Base-by-base conservation (phyloP, 2,888 invertebrate species). In the Pinctada fucata region DNA sequence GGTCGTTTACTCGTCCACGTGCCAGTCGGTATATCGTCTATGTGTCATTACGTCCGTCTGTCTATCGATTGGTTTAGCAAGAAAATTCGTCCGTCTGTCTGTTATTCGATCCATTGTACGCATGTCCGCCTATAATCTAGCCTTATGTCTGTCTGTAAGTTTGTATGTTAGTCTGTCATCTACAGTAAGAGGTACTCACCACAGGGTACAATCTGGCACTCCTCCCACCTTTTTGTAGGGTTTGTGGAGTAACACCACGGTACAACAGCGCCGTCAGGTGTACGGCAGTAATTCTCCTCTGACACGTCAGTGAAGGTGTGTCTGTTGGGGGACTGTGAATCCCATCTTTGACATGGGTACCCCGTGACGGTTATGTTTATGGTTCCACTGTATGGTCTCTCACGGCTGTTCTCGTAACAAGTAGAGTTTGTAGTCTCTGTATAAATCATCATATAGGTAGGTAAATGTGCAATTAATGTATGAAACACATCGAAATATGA, bases 241-340 rank as follows among this genome's bases (percentile, higher is more conserved):
- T 75, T 67, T 16, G 31, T 13, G 3, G 75, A 66, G 45, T 75
- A 75, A 49, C 75, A 75, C 75, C 75, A 75, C 3, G 75, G 75
- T 31, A n/a, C n/a, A 16, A n/a, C 31, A 75, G n/a, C 31, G n/a
- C 51, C 16, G 45, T 49, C 75, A 49, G 66, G 75, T 10, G 66
- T 67, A 13, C 75, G 66, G 52, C 75, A 75, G 48, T 75, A 75
- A 67, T 75, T 75, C n/a, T 49, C 16, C 2, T 13, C 31, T 49
- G 50, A 50, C 8, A n/a, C 51, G n/a, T 50, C 3, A 5, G 51
- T n/a, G 68, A 67, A 75, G n/a, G 51, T 6, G 50, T 75, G 75
- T 3, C 45, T 5, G 52, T 75, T n/a, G n/a, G 75, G 75, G n/a
- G 48, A 49, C 31, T 75, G 75, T 31, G 75, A 48, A 52, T 75